phyloP scores from a whole-genome alignment of 2,797 vertebrate genomes.

The Xenentodon cancila region DNA sequence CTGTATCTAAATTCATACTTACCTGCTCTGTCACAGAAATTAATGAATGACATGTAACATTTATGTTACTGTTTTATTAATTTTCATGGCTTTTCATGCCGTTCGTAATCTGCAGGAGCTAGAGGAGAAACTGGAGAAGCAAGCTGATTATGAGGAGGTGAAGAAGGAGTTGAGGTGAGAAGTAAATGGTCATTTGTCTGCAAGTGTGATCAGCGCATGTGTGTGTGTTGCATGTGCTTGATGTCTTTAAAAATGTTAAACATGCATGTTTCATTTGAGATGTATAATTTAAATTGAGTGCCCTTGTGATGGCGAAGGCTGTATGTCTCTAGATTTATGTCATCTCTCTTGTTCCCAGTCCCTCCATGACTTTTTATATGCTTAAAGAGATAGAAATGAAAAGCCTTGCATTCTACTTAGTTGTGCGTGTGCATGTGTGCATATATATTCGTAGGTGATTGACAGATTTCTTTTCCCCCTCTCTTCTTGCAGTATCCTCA shows the following conservation, averaged over 20 bases:
- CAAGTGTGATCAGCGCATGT: constrained; percentile 7
- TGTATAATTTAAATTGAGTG: constrained; percentile 40
- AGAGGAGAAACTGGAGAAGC: constrained; percentile 96
- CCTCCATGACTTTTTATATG: constrained; percentile 12
- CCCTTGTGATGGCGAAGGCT: constrained; percentile 29
- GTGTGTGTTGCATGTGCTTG: constrained; percentile 42
- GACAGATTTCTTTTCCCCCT: not conserved
- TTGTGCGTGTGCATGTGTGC: not conserved
- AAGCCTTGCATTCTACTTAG: not conserved
- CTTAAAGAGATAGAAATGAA: constrained; percentile 31
- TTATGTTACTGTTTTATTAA: constrained; percentile 7
- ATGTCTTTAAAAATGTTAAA: constrained; percentile 49
- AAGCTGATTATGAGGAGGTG: constrained; percentile 97
- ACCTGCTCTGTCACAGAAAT: not conserved
- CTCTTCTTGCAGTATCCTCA: constrained; percentile 87
- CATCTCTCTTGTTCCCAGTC: not conserved
- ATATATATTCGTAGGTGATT: not conserved
- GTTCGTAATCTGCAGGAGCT: constrained; percentile 84
- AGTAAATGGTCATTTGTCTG: not conserved
- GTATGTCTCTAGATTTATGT: constrained; percentile 32
- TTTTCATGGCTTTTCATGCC: constrained; percentile 4
- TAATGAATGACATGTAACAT: constrained; percentile 1
- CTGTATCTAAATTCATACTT: constrained; percentile 2
- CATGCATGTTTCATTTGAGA: constrained; percentile 43
- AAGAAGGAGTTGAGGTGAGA: constrained; percentile 98